Evolutionary conservation across 37 sponge, comb jelly and placozoan genomes (phyloP), one percentile per base, ranked within the genome.

Genomic region (Hormiphora californensis): DNA sequence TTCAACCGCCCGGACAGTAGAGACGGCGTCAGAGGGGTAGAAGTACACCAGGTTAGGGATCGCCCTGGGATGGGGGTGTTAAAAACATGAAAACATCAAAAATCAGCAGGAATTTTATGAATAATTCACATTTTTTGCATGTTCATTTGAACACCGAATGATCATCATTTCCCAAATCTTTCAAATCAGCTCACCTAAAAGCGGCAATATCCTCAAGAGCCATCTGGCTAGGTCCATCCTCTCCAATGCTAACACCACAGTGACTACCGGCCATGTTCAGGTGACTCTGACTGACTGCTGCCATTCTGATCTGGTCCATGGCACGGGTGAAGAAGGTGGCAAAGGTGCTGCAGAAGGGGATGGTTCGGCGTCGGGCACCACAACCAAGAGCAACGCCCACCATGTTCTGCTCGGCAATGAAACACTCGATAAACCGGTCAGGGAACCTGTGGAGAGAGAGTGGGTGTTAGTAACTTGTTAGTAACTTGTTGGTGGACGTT

Each of bases 201-300:
- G 93, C 91, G 44, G 98, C 98, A 65, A 97, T 90, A 87, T 97
- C 98, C 85, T 97, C 98, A 44, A 97, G 88, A 36, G 95, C 98
- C 98, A 97, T 97, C 92, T 97, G 98, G 25, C 92, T 92, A 28
- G 98, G 98, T 1, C 98, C 98, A 93, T 97, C 98, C 89, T 97
- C 98, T 63, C 96, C 96, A 33, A 69, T 73, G n/a, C 59, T 85
- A 40, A 69, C 85, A 21, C 88, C 57, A 36, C 59, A 69, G 43
- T 97, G 98, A 23, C 95, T 94, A 3, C 98, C 98, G n/a, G 91
- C 93, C 73, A 94, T 91, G 90, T 97, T 97, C 5, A 90, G 63
- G 21, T 90, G 31, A 73, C 92, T 89, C 88, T 97, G 95, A 4
- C 95, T 94, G 54, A 97, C 94, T 67, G 98, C 98, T 34, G 95